Base-by-base conservation (phyloP, 2,888 invertebrate species). In the Anorthoa munda region DNA sequence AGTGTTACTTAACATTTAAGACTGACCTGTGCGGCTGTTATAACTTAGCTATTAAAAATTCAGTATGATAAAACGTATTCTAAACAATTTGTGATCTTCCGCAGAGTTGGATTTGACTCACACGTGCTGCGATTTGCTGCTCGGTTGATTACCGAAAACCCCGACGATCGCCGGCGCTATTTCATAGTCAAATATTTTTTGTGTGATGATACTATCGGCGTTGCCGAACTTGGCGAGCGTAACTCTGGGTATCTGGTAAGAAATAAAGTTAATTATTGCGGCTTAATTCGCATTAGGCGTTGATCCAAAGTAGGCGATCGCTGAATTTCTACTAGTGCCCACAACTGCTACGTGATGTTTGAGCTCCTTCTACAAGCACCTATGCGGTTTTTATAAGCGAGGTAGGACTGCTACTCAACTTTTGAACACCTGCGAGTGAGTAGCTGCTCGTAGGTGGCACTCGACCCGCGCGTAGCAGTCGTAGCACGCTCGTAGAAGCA, bases 101-200 rank as follows among this genome's bases (percentile, higher is more conserved):
- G 63, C 87, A 98, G 98, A 79, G 94, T 97, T 76, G 98, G 98
- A 13, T 97, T 97, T 85, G 97, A 98, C 90, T 98, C 98, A 76
- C 97, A 98, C 82, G 96, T 98, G 58, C 95, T 99, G 26, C 97
- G 99, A 68, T 99, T 98, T 90, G 97, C 98, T 56, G 98, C 98
- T 2, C 97, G 97, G 86, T 97, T 99, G 92, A 97, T 98, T 55
- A 98, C 97, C 12, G 97, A 97, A 76, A 97, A 97, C 73, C 97
- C 97, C 31, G 97, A 97, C 68, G 97, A 98, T 86, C 94, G 93
- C 46, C 94, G 96, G 5, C 97, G 99, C 68, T 97, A 97, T 68
- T 99, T 99, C 90, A 97, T 99, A 76, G 97, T 99, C 39, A 97
- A 97, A 86, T 98, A 98, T 90, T 98, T 97, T 88, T 95, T 99